Conservation (phyloP, 1,140 invertebrate species). For the Apocrypta bakeri region DNA sequence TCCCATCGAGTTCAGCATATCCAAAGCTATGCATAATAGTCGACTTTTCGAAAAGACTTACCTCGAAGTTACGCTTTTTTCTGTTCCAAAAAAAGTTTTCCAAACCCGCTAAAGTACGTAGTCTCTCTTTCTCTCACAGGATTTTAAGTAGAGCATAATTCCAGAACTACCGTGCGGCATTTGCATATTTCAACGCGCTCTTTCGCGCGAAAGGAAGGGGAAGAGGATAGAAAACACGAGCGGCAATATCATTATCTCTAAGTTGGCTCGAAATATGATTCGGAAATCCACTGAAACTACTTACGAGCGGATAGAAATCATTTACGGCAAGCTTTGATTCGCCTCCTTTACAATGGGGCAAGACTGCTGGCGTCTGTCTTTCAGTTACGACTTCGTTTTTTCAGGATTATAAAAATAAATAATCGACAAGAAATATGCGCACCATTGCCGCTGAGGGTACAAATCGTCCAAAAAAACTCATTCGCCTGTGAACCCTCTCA, state of each 20-base stretch:
- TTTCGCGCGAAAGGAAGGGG: not conserved
- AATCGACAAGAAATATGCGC: no score
- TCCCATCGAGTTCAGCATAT: no score
- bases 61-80: no score
- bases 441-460: no score
- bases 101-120: not conserved
- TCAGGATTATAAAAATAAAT: not conserved
- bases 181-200: constrained; percentile 41
- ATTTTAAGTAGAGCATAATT: constrained; percentile 19
- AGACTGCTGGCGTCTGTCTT: no score
- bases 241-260: constrained; percentile 33
- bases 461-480: not conserved
- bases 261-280: constrained; percentile 31
- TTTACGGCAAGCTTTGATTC: constrained; percentile 38
- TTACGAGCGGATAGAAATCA: constrained; percentile 38
- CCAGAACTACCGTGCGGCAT: not conserved
- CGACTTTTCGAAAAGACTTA: not conserved
- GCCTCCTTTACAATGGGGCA: no score
- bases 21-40: not conserved
- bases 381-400: no score
- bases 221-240: not conserved
- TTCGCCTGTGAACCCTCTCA: not conserved
- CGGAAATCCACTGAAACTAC: constrained; percentile 1
- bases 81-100: not conserved
- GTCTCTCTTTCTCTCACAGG: no score